A percentile compares a stretch with the other conserved stretches of the same genome.
Evolutionary conservation across 1,140 invertebrate genomes (phyloP).

Genomic region (Drosophila kikkawai): DNA sequence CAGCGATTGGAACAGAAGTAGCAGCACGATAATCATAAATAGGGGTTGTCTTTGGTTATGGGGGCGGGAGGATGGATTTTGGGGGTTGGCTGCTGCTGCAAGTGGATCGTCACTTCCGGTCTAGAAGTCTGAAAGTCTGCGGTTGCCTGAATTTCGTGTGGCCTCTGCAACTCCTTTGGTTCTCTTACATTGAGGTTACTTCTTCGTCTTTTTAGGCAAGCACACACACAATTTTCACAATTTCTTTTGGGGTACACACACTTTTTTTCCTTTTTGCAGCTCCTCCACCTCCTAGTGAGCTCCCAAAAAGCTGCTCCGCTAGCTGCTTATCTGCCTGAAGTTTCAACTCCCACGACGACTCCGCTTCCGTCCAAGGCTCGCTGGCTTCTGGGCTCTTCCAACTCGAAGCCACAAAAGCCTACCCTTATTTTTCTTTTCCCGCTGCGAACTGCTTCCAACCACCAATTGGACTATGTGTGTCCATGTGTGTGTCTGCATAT

Average conservation of each 20-base stretch:
- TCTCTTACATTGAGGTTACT: not conserved
- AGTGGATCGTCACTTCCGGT: slow-evolving; percentile 25
- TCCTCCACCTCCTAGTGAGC: slow-evolving; percentile 40
- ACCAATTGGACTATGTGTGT: slow-evolving; percentile 65
- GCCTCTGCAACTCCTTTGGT: not conserved
- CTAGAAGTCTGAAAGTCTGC: not conserved
- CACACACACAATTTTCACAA: slow-evolving; percentile 20
- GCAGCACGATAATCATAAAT: slow-evolving; percentile 84
- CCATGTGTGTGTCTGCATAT: slow-evolving; percentile 50
- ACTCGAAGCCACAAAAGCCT: slow-evolving; percentile 68
- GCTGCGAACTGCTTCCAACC: slow-evolving; percentile 53
- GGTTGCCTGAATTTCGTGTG: not conserved
- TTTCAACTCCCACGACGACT: slow-evolving; percentile 43
- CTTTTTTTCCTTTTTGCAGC: slow-evolving; percentile 25
- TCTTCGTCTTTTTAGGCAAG: not conserved
- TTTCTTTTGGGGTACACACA: slow-evolving; percentile 39
- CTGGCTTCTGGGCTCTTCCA: slow-evolving; percentile 59
- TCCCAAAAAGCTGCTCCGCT: slow-evolving; percentile 36
- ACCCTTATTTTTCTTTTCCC: slow-evolving; percentile 66
- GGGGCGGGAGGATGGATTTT: slow-evolving; percentile 2
- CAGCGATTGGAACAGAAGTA: slow-evolving; percentile 84
- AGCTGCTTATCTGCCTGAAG: slow-evolving; percentile 33
- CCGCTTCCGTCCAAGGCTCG: slow-evolving; percentile 55
- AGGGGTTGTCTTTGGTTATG: slow-evolving; percentile 41
- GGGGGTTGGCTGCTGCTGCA: slow-evolving; percentile 38